These are phyloP conservation scores for Baccha elongata DNA, from an alignment of 2,888 invertebrate genomes.

Conservation along the genomic window DNA sequence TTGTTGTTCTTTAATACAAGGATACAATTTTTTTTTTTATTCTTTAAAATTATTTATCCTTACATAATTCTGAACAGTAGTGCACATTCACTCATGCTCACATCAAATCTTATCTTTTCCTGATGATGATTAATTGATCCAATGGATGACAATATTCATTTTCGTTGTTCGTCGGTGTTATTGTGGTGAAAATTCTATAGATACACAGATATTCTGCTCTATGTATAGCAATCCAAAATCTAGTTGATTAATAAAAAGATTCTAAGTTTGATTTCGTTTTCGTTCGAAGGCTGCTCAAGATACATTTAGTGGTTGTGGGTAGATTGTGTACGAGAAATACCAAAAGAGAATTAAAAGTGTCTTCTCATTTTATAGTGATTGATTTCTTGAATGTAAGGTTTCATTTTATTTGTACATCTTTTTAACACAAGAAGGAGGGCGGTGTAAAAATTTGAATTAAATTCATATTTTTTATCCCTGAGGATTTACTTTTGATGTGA, in stretches of 20 bases:
- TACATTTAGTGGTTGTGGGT: neutral
- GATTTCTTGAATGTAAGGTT: conserved; percentile 51
- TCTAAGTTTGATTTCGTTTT: conserved; percentile 48
- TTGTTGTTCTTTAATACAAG: too few species aligned
- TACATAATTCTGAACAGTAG: neutral
- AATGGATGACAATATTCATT: conserved; percentile 65
- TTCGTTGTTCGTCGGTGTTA: conserved; percentile 54
- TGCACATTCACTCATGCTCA: conserved; percentile 16
- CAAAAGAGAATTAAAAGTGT: conserved; percentile 37
- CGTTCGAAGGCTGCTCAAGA: conserved; percentile 7
- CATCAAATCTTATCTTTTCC: conserved; percentile 47
- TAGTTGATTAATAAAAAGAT: conserved; percentile 24
- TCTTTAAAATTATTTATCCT: neutral
- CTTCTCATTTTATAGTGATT: conserved; percentile 47
- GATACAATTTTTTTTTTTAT: too few species aligned
- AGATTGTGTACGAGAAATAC: too few species aligned
- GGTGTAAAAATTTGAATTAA: conserved; percentile 56
- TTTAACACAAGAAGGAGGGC: conserved; percentile 1
- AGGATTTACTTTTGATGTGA: conserved; percentile 30
- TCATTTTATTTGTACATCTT: neutral
- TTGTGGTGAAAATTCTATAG: conserved; percentile 12
- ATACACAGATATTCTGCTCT: conserved; percentile 12
- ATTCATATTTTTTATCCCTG: conserved; percentile 54
- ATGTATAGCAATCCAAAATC: too few species aligned
- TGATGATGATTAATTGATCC: conserved; percentile 70